phyloP scores from a whole-genome alignment of 2,113 vertebrate species.

The Malaclemys terrapin region DNA sequence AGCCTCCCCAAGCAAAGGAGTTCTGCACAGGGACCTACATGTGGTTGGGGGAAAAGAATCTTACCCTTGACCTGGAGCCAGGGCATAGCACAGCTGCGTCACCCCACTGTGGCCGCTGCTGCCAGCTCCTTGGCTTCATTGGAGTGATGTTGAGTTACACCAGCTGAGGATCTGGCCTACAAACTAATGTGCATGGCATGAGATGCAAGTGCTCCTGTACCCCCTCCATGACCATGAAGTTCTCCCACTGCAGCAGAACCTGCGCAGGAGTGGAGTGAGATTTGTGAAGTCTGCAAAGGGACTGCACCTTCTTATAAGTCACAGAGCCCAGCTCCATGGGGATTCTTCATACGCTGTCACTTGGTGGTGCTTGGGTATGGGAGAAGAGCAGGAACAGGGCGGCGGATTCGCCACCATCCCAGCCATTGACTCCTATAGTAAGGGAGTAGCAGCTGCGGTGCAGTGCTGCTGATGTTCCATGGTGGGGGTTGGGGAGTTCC shows the following conservation, averaged over 20 bases:
- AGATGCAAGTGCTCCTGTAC: rapidly evolving
- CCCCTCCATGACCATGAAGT: background rate
- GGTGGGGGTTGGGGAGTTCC: background rate
- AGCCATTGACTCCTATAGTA: background rate
- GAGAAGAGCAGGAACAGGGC: background rate
- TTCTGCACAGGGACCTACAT: background rate
- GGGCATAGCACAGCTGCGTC: background rate
- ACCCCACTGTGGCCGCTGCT: background rate
- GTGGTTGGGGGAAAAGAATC: background rate
- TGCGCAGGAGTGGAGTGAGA: background rate
- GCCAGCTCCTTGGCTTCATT: background rate
- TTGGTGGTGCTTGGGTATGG: background rate
- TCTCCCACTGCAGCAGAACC: background rate
- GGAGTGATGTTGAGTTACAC: background rate
- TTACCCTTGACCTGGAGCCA: background rate
- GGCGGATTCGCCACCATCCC: background rate
- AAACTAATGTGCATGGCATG: background rate
- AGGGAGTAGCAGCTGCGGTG: background rate
- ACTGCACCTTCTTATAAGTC: background rate
- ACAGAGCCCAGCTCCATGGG: background rate
- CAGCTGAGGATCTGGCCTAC: background rate
- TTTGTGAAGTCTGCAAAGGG: background rate
- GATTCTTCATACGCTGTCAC: background rate
- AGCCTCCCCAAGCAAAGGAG: background rate
- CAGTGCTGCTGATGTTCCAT: background rate